These are phyloP conservation scores for Nothocercus julius DNA, from an alignment of 2,113 vertebrate genomes.

Conservation along the genomic window DNA sequence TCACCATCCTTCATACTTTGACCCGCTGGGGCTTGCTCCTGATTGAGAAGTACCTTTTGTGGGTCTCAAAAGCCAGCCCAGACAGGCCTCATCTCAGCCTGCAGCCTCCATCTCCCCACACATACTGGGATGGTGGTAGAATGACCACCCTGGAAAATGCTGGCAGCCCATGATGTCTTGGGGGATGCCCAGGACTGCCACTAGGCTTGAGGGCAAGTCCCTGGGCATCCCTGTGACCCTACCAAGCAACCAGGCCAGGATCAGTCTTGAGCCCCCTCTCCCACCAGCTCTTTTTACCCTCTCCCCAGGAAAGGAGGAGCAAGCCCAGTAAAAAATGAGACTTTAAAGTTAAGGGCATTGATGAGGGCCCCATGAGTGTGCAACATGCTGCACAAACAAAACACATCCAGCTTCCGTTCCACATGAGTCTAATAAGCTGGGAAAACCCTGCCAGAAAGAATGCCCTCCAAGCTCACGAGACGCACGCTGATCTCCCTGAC, in stretches of 20 bases:
- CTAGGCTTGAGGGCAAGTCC: background rate
- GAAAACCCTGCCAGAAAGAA: conserved; percentile 43
- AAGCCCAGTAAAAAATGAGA: background rate
- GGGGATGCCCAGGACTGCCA: background rate
- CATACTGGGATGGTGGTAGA: background rate
- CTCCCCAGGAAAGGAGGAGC: background rate
- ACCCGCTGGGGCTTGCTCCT: background rate
- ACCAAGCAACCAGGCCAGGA: background rate
- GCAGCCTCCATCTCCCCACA: background rate
- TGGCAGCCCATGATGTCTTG: background rate
- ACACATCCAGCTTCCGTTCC: conserved; percentile 5
- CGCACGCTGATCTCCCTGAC: background rate
- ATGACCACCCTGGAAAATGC: background rate
- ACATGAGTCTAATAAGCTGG: conserved; percentile 42
- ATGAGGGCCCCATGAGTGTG: conserved; percentile 1
- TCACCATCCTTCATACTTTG: background rate
- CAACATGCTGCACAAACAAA: background rate
- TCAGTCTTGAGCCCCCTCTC: background rate
- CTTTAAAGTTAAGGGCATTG: background rate
- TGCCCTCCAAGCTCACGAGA: background rate
- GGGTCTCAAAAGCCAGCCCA: background rate
- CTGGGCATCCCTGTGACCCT: background rate
- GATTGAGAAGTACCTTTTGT: background rate
- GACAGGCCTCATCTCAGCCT: background rate
- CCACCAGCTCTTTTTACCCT: background rate